phyloP scores from a whole-genome alignment of 2,888 invertebrate genomes.

The Athrips mouffetella region DNA sequence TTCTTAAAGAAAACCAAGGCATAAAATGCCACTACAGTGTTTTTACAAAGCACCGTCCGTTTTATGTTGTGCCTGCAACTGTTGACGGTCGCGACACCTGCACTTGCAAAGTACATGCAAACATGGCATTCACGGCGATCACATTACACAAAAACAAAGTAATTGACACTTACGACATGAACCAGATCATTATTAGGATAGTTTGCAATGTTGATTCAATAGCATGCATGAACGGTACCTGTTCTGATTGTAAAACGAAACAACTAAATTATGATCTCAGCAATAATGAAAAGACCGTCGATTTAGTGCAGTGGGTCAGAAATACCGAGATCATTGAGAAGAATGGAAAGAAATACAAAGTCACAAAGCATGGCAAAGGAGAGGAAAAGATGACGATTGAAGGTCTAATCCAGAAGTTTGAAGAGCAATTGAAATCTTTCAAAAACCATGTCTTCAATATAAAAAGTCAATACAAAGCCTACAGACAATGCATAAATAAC shows the following conservation, averaged over 20 bases:
- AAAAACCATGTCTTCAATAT: not conserved
- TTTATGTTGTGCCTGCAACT: too few species aligned
- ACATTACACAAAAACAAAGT: conserved; percentile 19
- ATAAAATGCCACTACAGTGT: too few species aligned
- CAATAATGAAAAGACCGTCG: not conserved
- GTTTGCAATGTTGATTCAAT: too few species aligned
- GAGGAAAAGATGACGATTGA: not conserved
- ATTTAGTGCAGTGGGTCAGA: not conserved
- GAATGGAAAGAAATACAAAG: not conserved
- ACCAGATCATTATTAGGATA: conserved; percentile 10
- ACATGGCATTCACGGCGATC: too few species aligned
- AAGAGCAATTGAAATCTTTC: not conserved
- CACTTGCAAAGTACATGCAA: conserved; percentile 16
- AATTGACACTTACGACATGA: conserved; percentile 13
- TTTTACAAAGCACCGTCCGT: too few species aligned
- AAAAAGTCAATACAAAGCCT: not conserved
- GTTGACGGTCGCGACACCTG: too few species aligned
- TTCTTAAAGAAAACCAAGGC: too few species aligned
- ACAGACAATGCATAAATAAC: not conserved
- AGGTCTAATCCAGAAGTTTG: not conserved
- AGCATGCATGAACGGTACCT: too few species aligned
- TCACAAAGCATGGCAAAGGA: not conserved
- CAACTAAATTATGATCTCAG: not conserved
- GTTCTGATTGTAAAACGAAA: not conserved
- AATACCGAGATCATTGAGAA: not conserved